phyloP scores from a whole-genome alignment of 2,888 invertebrate species.

The Hymenopus coronatus region DNA sequence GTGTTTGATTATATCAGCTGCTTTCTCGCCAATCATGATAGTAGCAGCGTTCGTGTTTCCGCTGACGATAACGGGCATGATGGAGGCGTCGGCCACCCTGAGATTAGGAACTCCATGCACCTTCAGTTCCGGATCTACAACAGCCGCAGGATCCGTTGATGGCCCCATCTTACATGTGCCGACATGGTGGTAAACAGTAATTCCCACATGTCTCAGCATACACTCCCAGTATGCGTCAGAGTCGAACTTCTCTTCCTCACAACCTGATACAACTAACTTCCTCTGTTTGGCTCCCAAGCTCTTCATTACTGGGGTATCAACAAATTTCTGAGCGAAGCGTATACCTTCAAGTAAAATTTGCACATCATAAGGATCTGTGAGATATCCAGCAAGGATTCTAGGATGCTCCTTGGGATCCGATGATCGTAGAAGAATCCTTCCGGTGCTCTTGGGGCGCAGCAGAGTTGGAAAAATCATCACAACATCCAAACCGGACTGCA shows the following conservation, averaged over 20 bases:
- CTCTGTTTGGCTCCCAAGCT: slow-evolving; percentile 48
- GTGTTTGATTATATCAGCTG: slow-evolving; percentile 27
- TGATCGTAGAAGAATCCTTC: slow-evolving; percentile 54
- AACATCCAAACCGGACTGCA: slow-evolving; percentile 33
- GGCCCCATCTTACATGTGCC: slow-evolving; percentile 31
- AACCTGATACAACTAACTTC: slow-evolving; percentile 63
- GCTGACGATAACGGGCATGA: slow-evolving; percentile 29
- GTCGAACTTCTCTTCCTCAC: slow-evolving; percentile 51
- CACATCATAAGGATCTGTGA: slow-evolving; percentile 55
- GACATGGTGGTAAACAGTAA: slow-evolving; percentile 30
- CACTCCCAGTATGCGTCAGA: slow-evolving; percentile 57
- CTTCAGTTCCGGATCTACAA: slow-evolving; percentile 24
- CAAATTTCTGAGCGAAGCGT: slow-evolving; percentile 46
- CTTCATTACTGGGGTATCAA: slow-evolving; percentile 47
- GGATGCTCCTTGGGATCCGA: slow-evolving; percentile 59
- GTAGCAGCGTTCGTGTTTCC: slow-evolving; percentile 31
- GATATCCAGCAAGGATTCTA: slow-evolving; percentile 61
- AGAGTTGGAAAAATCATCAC: slow-evolving; percentile 48
- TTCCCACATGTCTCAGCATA: slow-evolving; percentile 44
- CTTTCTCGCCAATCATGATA: slow-evolving; percentile 32
- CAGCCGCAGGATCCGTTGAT: slow-evolving; percentile 15
- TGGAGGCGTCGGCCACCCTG: slow-evolving; percentile 30
- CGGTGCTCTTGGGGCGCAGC: slow-evolving; percentile 54
- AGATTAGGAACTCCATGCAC: slow-evolving; percentile 27
- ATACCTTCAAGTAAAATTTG: slow-evolving; percentile 53